These are phyloP conservation scores for Cirrhinus molitorella DNA, from an alignment of 2,797 vertebrate species.

Conservation along the genomic window DNA sequence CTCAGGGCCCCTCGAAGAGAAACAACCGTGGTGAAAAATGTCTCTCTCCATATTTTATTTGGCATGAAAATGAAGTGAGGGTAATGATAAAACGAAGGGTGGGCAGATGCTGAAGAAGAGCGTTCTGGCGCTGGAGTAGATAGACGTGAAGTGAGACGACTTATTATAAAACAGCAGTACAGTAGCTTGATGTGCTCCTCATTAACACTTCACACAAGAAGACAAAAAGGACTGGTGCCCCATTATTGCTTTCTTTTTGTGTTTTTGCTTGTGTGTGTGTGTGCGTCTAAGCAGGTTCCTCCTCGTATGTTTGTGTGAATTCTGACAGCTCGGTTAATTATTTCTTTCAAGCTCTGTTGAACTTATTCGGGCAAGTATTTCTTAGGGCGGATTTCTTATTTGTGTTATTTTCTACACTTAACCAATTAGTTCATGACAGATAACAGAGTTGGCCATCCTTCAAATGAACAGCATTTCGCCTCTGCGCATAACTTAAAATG, in stretches of 20 bases:
- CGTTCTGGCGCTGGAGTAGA: conserved; percentile 1
- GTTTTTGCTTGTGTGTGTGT: conserved; percentile 33
- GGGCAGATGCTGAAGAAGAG: background rate
- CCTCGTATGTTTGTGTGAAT: conserved; percentile 58
- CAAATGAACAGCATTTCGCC: background rate
- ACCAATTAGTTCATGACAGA: conserved; percentile 21
- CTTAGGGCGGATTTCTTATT: background rate
- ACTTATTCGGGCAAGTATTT: conserved; percentile 1
- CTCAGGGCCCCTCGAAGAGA: conserved; percentile 15
- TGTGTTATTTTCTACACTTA: conserved; percentile 12
- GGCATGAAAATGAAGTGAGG: conserved; percentile 46
- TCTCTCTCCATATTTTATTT: conserved; percentile 46
- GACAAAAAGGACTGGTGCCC: conserved; percentile 11
- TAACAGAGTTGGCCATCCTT: background rate
- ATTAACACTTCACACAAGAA: conserved; percentile 40
- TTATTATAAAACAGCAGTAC: conserved; percentile 33
- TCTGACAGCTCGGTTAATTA: conserved; percentile 20
- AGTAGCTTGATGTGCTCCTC: conserved; percentile 40
- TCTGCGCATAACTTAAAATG: background rate
- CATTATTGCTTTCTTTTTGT: conserved; percentile 24
- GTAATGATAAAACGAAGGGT: conserved; percentile 12
- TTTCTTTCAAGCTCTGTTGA: conserved; percentile 29
- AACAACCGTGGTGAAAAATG: conserved; percentile 44
- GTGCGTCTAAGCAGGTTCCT: conserved; percentile 14
- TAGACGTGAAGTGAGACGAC: conserved; percentile 11